A percentile compares a stretch with the other conserved stretches of the same genome.
Conservation (phyloP, 2,888 invertebrate species). For the Abscondita cerata region DNA sequence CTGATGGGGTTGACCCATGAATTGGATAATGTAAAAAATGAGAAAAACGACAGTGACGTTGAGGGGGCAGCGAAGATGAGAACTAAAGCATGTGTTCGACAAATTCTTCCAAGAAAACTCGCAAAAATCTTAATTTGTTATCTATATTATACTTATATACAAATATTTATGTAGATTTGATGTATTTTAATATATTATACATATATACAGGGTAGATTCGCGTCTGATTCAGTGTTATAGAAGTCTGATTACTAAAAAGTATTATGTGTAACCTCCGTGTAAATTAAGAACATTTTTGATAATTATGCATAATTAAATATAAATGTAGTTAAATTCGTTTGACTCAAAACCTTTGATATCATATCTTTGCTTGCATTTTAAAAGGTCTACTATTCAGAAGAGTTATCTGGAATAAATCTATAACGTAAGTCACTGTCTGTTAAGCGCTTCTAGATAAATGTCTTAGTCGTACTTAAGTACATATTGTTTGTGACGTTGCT, state of each 20-base stretch:
- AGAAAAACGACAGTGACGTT: slow-evolving; percentile 48
- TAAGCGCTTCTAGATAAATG: slow-evolving; percentile 3
- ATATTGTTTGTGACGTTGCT: slow-evolving; percentile 1
- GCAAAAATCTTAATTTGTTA: neutral
- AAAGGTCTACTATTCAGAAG: no score
- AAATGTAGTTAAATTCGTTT: neutral
- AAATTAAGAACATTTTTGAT: neutral
- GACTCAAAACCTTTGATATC: neutral
- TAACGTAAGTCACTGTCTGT: slow-evolving; percentile 6
- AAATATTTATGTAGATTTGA: neutral
- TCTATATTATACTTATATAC: neutral
- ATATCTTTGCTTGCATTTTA: no score
- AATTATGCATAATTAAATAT: neutral
- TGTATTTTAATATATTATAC: slow-evolving; percentile 1
- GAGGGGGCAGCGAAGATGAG: slow-evolving; percentile 46
- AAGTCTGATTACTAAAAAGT: slow-evolving; percentile 3
- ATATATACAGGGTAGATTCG: slow-evolving; percentile 1
- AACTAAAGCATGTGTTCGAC: slow-evolving; percentile 11
- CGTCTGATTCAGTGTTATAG: neutral
- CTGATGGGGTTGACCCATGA: slow-evolving; percentile 69
- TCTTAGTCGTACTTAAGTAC: neutral
- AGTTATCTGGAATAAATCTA: no score
- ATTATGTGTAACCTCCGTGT: neutral
- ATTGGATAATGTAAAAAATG: slow-evolving; percentile 52
- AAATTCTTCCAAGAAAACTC: slow-evolving; percentile 6